A percentile compares a stretch with the other conserved stretches of the same genome.
Evolutionary conservation across 2,113 vertebrate genomes (phyloP).

Genomic region (Casuarius casuarius): DNA sequence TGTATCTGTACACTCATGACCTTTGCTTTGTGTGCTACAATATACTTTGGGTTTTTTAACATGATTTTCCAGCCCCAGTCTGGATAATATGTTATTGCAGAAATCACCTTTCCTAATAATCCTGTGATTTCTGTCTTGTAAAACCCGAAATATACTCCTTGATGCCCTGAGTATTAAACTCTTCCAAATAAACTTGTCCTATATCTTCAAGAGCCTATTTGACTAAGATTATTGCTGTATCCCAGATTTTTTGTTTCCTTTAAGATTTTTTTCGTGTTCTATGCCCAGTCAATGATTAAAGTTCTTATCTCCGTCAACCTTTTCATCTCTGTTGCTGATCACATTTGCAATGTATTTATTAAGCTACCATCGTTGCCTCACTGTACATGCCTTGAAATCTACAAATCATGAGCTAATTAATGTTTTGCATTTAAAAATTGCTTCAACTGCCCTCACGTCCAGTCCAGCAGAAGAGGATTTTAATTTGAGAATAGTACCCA

Average conservation of each 20-base stretch:
- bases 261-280: neutral
- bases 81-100: neutral
- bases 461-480: neutral
- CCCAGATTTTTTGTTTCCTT: neutral
- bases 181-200: neutral
- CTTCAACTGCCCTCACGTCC: neutral
- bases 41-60: neutral
- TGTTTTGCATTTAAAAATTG: neutral
- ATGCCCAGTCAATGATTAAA: neutral
- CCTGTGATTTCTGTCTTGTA: neutral
- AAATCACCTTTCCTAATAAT: slow-evolving; percentile 15
- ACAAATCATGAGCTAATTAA: neutral
- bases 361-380: neutral
- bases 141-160: neutral
- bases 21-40: neutral
- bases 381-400: neutral
- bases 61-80: neutral
- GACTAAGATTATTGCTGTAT: neutral
- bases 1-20: neutral
- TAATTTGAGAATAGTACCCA: neutral
- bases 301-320: neutral
- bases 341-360: neutral
- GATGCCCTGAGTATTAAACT: neutral
- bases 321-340: neutral
- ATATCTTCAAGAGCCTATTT: neutral